Evolutionary conservation across 2,888 invertebrate genomes (phyloP), one percentile per base, ranked within the genome.

Genomic region (Pinctada fucata): DNA sequence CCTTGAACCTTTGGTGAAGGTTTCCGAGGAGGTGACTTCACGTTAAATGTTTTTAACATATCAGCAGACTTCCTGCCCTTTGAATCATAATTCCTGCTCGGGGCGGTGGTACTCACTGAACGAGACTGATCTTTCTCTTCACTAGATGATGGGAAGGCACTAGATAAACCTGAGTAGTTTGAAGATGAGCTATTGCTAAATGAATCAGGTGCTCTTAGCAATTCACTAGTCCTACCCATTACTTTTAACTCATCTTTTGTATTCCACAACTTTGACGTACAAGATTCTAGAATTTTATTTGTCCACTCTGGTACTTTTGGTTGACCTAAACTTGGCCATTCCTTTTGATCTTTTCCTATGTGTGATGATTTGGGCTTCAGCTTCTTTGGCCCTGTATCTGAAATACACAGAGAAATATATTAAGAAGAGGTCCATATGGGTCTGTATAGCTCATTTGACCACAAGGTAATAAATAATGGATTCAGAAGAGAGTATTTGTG

Each of bases 231-330:
- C 13, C 58, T 6, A 58, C 58, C 58, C 58, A 58, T 58, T 58
- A 6, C 13, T 10, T 58, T 6, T 58, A 10, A 6, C 13, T 13
- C 58, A 58, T 6, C 6, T 58, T 58, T 58, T 10, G 6, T 13
- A 10, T 13, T 58, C 8, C 8, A 13, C 13, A 6, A 6, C 13
- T 6, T 6, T 10, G 58, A 58, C 13, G 6, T 13, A 6, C 6
- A 58, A 6, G 58, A 10, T 58, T 72, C 72, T 52, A 72, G 58
- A 4, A 72, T 52, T 10, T 10, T 6, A 58, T 58, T 72, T 2
- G 72, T 72, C 72, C 72, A 72, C 51, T 72, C 72, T 6, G 72
- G 72, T 52, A 72, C 72, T 31, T 58, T 51, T 3, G 72, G 72
- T 2, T 52, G n/a, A 31, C 31, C 50, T 45, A 72, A 58, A 13